Base-by-base conservation (phyloP, 1,140 invertebrate species). In the Physella acuta region DNA sequence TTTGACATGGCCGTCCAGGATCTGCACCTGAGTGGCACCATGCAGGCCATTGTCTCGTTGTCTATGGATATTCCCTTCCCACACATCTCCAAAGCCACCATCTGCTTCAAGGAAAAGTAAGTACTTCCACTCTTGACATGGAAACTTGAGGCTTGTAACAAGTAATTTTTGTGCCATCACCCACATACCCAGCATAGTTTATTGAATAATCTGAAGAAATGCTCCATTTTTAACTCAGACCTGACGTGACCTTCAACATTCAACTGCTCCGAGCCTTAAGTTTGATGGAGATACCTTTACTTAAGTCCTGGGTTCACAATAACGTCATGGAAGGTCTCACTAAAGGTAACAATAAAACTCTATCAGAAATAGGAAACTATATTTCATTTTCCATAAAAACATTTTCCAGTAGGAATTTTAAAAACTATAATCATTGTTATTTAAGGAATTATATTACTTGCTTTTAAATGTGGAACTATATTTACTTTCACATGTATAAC, bases 241-340 rank as follows among this genome's bases (percentile, higher is more conserved):
- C 88, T 39, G 85, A 89, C 67, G 86, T 89, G 33, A 88, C 86
- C 81, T 89, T 89, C 78, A 87, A 86, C 72, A 81, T 88, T 20
- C 84, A 83, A 30, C 82, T 88, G 5, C 72, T 88, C 53, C 85
- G 83, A 73, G 77, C 85, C 3, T 81, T 88, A 30, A 87, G 88
- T 63, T 83, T 88, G 79, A 88, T 88, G 87, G 87, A 88, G 64
- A 82, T 88, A 69, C 88, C 88, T 16, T 73, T 88, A 31, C 79
- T 89, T n/a, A 88, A 88, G 71, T 87, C 84, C 17, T 88, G 88
- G 88, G 86, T 88, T 58, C 86, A 88, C 71, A 85, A 85, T 17
- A 84, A 88, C 30, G 86, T 89, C 1, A 86, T 86, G 73, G 88
- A 88, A 66, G 86, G 86, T 28, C 72, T 89, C n/a, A 84, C 85